Percentiles rank a stretch among this genome's conserved stretches.
These are phyloP conservation scores for Synanthedon vespiformis DNA, from an alignment of 2,888 invertebrate species.

Conservation along the genomic window DNA sequence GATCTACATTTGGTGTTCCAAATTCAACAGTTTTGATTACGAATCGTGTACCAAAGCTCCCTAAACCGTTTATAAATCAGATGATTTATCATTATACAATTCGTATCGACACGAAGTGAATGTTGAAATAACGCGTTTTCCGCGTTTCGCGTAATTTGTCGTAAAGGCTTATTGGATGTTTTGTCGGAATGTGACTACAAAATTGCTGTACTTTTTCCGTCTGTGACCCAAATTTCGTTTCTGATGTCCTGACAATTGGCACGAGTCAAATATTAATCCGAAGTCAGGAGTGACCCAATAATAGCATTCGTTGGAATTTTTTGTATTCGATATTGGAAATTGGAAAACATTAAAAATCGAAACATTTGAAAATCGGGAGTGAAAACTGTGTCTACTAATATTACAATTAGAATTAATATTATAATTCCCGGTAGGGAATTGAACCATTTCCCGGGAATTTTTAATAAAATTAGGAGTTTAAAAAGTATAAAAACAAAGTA, in stretches of 20 bases:
- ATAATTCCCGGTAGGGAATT: too few relatives aligned
- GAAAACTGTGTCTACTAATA: too few relatives aligned
- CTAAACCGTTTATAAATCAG: neutral
- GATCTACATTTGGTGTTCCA: too few relatives aligned
- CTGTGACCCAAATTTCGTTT: constrained; percentile 13
- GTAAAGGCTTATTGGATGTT: neutral
- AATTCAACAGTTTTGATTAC: too few relatives aligned
- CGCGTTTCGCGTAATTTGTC: neutral
- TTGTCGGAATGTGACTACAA: neutral
- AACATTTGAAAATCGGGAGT: too few relatives aligned
- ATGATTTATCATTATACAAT: neutral
- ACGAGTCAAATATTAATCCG: neutral
- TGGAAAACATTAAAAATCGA: too few relatives aligned
- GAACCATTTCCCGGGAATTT: too few relatives aligned
- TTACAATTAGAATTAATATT: too few relatives aligned
- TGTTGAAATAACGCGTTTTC: neutral
- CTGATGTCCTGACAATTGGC: constrained; percentile 13
- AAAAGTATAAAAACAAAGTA: too few relatives aligned
- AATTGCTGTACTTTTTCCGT: constrained; percentile 6
- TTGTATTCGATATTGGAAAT: too few relatives aligned
- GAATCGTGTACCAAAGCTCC: too few relatives aligned
- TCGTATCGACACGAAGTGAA: neutral
- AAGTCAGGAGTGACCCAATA: neutral
- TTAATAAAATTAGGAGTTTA: too few relatives aligned
- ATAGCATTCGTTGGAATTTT: neutral